These are phyloP conservation scores for Gobio occitaniae DNA, from an alignment of 2,797 vertebrate genomes.

Conservation along the genomic window DNA sequence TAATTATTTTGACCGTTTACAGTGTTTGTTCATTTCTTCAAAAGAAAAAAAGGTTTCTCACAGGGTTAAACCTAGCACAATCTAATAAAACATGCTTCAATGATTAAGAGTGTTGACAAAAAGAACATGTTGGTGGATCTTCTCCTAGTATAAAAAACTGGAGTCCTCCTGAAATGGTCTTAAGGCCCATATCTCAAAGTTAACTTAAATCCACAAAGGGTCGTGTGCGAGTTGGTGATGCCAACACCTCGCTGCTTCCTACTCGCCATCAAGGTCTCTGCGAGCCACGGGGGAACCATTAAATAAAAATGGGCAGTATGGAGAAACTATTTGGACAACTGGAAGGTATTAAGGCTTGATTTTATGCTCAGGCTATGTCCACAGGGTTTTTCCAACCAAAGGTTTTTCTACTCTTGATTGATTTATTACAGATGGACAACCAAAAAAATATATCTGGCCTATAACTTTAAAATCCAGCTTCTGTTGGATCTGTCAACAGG, in stretches of 20 bases:
- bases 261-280: conserved; percentile 61
- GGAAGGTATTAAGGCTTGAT: conserved; percentile 77
- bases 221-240: conserved; percentile 19
- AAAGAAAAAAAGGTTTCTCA: too few species aligned
- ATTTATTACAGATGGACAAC: conserved; percentile 64
- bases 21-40: too few species aligned
- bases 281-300: conserved; percentile 60
- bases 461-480: conserved; percentile 23
- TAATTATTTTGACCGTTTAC: too few species aligned
- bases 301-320: conserved; percentile 64
- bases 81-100: too few species aligned
- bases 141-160: too few species aligned
- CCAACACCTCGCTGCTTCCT: conserved; percentile 60
- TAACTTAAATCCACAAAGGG: conserved; percentile 50
- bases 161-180: neutral
- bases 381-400: conserved; percentile 64
- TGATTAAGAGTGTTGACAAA: too few species aligned
- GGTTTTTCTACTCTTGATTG: conserved; percentile 64
- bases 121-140: too few species aligned
- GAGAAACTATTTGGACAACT: conserved; percentile 85
- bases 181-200: conserved; percentile 28
- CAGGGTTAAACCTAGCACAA: too few species aligned
- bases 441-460: conserved; percentile 15
- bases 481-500: conserved; percentile 23
- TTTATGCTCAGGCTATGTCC: conserved; percentile 68